A percentile compares a stretch with the other conserved stretches of the same genome.
phyloP scores from a whole-genome alignment of 2,113 vertebrate genomes.

The Tachysurus fulvidraco region DNA sequence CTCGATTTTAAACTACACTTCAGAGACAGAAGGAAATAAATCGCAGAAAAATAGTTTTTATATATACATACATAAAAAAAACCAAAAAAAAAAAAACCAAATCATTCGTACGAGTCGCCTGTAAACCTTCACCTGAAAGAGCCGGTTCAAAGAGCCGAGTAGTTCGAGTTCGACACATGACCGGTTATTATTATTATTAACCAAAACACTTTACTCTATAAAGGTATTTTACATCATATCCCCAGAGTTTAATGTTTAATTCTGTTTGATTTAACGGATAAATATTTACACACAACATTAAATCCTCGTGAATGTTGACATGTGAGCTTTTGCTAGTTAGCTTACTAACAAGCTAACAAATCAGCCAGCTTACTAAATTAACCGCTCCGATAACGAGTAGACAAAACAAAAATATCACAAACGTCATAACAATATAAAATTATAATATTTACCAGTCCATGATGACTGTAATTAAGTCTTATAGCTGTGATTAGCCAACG shows the following conservation, averaged over 20 bases:
- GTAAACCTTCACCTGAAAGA: not conserved
- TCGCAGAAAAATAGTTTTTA: not conserved
- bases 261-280: not conserved
- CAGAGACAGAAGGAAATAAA: not conserved
- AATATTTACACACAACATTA: not conserved
- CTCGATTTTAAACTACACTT: not conserved
- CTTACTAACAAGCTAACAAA: not conserved
- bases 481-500: not conserved
- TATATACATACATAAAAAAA: too few relatives aligned
- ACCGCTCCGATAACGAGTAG: not conserved
- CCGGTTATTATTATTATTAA: too few relatives aligned
- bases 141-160: not conserved
- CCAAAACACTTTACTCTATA: not conserved
- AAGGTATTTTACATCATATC: too few relatives aligned
- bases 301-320: not conserved
- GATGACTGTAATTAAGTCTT: not conserved
- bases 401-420: not conserved
- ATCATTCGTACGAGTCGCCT: not conserved
- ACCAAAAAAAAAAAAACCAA: too few relatives aligned
- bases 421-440: not conserved
- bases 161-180: not conserved
- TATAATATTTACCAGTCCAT: slow-evolving; percentile 47
- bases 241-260: not conserved
- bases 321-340: slow-evolving; percentile 11
- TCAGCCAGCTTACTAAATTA: not conserved